Percentiles rank a stretch among this genome's conserved stretches.
These are phyloP conservation scores for Psephotus haematonotus DNA, from an alignment of 2,113 vertebrate genomes.

Conservation along the genomic window DNA sequence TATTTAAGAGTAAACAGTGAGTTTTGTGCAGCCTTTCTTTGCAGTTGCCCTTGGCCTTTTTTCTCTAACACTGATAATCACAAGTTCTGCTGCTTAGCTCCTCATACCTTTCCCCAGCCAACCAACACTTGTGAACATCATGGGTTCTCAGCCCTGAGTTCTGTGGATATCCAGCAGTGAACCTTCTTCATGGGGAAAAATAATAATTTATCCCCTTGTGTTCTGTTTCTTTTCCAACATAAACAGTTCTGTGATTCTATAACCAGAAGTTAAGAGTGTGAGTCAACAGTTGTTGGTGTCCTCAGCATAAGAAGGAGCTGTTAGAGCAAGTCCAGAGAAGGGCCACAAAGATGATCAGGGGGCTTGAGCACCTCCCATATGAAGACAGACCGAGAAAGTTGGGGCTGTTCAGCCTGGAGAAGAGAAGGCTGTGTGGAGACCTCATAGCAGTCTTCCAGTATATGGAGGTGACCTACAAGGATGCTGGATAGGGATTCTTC, in stretches of 20 bases:
- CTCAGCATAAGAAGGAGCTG: background rate
- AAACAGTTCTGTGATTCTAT: background rate
- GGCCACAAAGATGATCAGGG: background rate
- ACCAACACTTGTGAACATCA: background rate
- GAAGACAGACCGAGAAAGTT: background rate
- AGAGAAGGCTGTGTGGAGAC: background rate
- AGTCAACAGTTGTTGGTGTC: background rate
- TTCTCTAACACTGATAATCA: background rate
- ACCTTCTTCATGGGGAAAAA: accelerated
- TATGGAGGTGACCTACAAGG: background rate
- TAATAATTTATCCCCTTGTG: background rate
- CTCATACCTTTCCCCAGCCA: background rate
- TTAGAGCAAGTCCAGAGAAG: background rate
- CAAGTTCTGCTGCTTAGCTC: background rate
- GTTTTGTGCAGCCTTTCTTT: background rate
- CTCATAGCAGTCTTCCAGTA: background rate
- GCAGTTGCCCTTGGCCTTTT: background rate
- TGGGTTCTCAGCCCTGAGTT: background rate
- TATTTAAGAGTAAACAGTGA: background rate
- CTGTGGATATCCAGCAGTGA: background rate
- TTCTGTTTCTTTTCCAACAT: background rate
- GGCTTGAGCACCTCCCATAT: background rate
- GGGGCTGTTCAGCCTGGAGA: background rate
- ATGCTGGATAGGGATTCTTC: background rate
- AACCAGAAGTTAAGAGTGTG: background rate